Conservation (phyloP, 92 coral and sea anemone species). For the Blastomussa wellsi region DNA sequence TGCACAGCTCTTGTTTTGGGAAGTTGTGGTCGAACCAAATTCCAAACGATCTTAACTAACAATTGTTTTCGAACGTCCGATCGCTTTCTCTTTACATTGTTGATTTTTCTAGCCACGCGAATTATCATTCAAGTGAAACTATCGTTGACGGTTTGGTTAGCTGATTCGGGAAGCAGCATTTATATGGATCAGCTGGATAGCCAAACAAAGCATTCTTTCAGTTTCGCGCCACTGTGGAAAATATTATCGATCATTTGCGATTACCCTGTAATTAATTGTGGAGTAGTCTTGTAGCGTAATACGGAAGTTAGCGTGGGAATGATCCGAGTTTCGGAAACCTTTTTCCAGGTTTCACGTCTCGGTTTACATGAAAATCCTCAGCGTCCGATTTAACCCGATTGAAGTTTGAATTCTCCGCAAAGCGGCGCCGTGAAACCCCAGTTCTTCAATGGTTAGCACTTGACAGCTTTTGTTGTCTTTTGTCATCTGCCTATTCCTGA, state of each 20-base stretch:
- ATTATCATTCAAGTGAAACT: background rate
- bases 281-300: slow-evolving; percentile 1
- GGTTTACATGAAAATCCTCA: slow-evolving; percentile 25
- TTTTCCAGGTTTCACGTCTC: slow-evolving; percentile 6
- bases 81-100: slow-evolving; percentile 11
- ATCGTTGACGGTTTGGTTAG: background rate
- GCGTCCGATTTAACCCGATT: slow-evolving; percentile 33
- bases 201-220: slow-evolving; percentile 41
- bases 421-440: slow-evolving; percentile 54
- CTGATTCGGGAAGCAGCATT: slow-evolving; percentile 31
- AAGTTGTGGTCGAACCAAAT: slow-evolving; percentile 46
- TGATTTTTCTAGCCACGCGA: background rate
- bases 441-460: slow-evolving; percentile 69
- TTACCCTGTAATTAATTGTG: slow-evolving; percentile 11
- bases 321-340: slow-evolving; percentile 24
- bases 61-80: slow-evolving; percentile 16
- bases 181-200: slow-evolving; percentile 5
- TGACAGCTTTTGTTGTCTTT: slow-evolving; percentile 70
- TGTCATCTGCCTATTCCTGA: slow-evolving; percentile 65
- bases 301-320: slow-evolving; percentile 42
- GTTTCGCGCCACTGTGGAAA: slow-evolving; percentile 35
- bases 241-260: slow-evolving; percentile 5
- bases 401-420: slow-evolving; percentile 58
- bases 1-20: slow-evolving; percentile 27
- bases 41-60: slow-evolving; percentile 29